Evolutionary conservation across 1,140 invertebrate species (phyloP), one percentile per base, ranked within the genome.

Genomic region (Copidosoma floridanum): DNA sequence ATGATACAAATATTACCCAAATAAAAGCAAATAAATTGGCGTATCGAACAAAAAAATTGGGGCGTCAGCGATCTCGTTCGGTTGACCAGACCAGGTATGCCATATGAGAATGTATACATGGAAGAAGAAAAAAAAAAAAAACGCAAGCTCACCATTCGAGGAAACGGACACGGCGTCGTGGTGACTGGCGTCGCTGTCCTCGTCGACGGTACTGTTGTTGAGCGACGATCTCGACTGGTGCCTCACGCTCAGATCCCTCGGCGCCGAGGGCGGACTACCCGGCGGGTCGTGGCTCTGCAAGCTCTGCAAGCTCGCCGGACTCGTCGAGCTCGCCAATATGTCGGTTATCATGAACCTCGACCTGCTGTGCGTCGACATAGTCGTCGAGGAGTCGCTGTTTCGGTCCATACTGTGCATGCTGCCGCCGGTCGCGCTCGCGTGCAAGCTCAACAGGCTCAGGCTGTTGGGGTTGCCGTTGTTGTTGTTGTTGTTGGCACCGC

Each of bases 331-430:
- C 47, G 86, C 87, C 52, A 90, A 78, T 55, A 91, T 90, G 66
- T 91, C 88, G 41, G 87, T 90, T 78, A 90, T 90, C 89, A 90
- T 90, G 76, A 90, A 91, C 38, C 88, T 81, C 20, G 88, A 89
- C 48, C 88, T 82, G 44, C 88, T 84, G 38, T 85, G 84, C 79
- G 81, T 84, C 65, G 82, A 82, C 53, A 88, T 84, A 38, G 85
- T 84, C 79, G 81, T 84, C 65, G 82, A 82, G 52, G 82, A 83
- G 35, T 79, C 73, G 35, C 74, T 66, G 71, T 68, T 73, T n/a
- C n/a, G n/a, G 14, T 29, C 48, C 3, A 37, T 29, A 1, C 40
- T 47, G 35, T 27, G 35, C 2, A 44, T 38, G 38, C 14, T 32
- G 14, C 14, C 29, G 21, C 24, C 18, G 63, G 41, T 57, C 64